A percentile compares a stretch with the other conserved stretches of the same genome.
Conservation (phyloP, 2,888 invertebrate species). For the Apamea anceps region DNA sequence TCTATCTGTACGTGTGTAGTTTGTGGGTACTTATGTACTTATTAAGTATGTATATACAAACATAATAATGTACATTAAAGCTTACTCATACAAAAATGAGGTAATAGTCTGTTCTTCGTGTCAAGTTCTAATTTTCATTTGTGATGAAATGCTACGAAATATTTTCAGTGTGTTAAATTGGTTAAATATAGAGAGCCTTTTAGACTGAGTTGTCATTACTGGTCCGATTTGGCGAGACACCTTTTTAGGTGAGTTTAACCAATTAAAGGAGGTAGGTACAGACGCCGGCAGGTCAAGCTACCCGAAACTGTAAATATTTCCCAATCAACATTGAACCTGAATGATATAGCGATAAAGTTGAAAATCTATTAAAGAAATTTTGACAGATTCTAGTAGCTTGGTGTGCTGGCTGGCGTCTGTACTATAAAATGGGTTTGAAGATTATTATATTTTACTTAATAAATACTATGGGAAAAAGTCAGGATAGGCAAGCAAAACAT, state of each 20-base stretch:
- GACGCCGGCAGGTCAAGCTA: too few species aligned
- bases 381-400: too few species aligned
- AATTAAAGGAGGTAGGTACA: background rate
- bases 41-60: slow-evolving; percentile 24
- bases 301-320: too few species aligned
- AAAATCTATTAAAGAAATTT: too few species aligned
- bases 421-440: background rate
- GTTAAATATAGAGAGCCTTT: too few species aligned
- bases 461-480: background rate
- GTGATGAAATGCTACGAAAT: slow-evolving; percentile 2
- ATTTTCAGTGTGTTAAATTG: background rate
- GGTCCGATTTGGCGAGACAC: too few species aligned
- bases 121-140: background rate
- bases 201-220: background rate
- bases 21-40: slow-evolving; percentile 12
- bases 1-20: slow-evolving; percentile 6
- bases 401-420: too few species aligned
- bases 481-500: too few species aligned
- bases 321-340: too few species aligned
- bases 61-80: slow-evolving; percentile 1
- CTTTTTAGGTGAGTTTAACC: background rate
- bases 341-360: too few species aligned
- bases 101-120: slow-evolving; percentile 6
- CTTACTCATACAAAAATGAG: slow-evolving; percentile 10
- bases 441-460: background rate